Evolutionary conservation across 2,888 invertebrate species (phyloP), one percentile per base, ranked within the genome.

Genomic region (Pherbina coryleti): DNA sequence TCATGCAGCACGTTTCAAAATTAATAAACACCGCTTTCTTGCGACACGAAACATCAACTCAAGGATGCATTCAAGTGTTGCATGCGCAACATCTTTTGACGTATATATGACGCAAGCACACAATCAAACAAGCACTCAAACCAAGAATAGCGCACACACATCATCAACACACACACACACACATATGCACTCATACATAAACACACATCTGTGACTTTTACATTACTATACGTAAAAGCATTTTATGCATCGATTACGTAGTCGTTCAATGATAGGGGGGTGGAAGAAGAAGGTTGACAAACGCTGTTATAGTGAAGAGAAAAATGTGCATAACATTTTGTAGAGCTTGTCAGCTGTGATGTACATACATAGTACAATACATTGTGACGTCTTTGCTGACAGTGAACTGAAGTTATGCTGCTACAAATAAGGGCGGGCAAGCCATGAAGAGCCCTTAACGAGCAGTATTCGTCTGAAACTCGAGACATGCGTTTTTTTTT

Each of bases 61-160:
- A 60, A 72, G 44, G 44, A 44, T 57, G 57, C 57, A 72, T n/a
- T 60, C 72, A 57, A 72, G 57, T 44, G 60, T 11, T 57, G 57
- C 37, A 11, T 44, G 44, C 44, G 44, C 44, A 44, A 44, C 44
- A 44, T 44, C 44, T 57, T 37, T 60, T 72, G 57, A 49, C 51
- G 69, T 28, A 51, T 51, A 69, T 28, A 69, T 69, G 28, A 69
- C 14, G 25, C 22, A 19, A 28, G 25, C 25, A 25, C 7, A 64
- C 64, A 64, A 34, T 14, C 28, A 19, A 60, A 67, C 9, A 19
- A 25, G 17, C 14, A 64, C 28, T 17, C 34, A 11, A n/a, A 64
- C 28, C n/a, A 62, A 25, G 9, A 14, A n/a, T 28, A 31, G 14
- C 57, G 5, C n/a, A 19, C 57, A 57, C 22, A 31, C 14, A 62